phyloP scores from a whole-genome alignment of 1,140 invertebrate species.

The Aphelinus certus region DNA sequence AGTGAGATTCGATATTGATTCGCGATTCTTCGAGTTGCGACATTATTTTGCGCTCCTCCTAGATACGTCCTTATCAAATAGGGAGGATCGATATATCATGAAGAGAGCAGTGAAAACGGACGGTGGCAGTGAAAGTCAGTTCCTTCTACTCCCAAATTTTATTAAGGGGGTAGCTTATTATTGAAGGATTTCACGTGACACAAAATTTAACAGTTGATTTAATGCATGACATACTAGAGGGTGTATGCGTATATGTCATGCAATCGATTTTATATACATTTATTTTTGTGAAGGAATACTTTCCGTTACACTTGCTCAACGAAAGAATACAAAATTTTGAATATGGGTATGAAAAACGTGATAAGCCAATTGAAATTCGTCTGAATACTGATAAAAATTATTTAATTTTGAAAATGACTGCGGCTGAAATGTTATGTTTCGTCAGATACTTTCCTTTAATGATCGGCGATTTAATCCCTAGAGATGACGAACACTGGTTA shows the following conservation, averaged over 20 bases:
- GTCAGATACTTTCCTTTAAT: conserved; percentile 40
- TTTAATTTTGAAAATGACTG: conserved; percentile 26
- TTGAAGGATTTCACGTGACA: conserved; percentile 32
- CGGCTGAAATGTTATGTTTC: conserved; percentile 42
- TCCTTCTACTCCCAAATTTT: no score
- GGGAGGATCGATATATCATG: no score
- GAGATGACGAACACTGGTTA: conserved; percentile 33
- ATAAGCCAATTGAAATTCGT: conserved; percentile 32
- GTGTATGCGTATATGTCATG: conserved; percentile 28
- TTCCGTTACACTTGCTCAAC: not conserved
- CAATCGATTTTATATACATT: not conserved
- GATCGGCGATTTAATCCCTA: conserved; percentile 39
- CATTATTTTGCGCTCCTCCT: no score
- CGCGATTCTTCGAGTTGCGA: no score
- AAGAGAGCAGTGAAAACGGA: no score
- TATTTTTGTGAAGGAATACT: not conserved
- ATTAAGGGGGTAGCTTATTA: conserved; percentile 18
- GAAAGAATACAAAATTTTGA: not conserved
- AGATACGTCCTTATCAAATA: no score
- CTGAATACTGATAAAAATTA: conserved; percentile 33
- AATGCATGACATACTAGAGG: conserved; percentile 40
- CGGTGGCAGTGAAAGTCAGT: no score
- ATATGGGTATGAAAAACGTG: not conserved
- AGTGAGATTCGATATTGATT: no score
- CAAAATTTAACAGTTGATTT: conserved; percentile 36